These are phyloP conservation scores for Apis florea DNA, from an alignment of 1,140 invertebrate genomes.

Conservation along the genomic window DNA sequence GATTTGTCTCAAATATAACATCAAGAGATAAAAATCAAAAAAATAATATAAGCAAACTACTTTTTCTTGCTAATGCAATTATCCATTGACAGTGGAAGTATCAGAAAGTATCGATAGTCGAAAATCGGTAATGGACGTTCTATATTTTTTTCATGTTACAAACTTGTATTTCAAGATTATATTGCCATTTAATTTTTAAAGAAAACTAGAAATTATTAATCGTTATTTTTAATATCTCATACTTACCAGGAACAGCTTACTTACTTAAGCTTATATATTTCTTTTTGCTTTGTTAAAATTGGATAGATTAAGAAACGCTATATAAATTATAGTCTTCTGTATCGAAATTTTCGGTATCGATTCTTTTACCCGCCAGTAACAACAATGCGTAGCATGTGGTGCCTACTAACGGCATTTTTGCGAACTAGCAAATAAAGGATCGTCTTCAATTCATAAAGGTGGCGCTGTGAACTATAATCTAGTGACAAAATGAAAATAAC, in stretches of 20 bases:
- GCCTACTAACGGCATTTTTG: neutral
- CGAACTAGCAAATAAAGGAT: neutral
- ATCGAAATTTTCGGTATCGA: conserved; percentile 44
- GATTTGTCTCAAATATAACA: too few relatives aligned
- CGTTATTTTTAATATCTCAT: neutral
- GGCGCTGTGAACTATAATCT: neutral
- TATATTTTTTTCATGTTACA: neutral
- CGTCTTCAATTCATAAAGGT: neutral
- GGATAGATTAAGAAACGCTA: neutral
- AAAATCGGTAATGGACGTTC: neutral
- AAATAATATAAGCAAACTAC: neutral
- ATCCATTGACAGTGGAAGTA: neutral
- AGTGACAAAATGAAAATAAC: conserved; percentile 42
- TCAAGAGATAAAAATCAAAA: neutral
- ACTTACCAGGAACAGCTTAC: neutral
- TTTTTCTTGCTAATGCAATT: neutral
- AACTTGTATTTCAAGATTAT: neutral
- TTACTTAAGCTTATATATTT: too few relatives aligned
- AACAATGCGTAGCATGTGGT: neutral
- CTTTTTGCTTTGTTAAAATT: neutral
- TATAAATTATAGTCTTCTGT: neutral
- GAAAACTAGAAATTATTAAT: neutral
- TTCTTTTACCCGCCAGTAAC: conserved; percentile 22
- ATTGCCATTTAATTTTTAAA: neutral
- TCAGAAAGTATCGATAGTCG: neutral